These are phyloP conservation scores for Graphium colonna DNA, from an alignment of 2,888 invertebrate species.

Conservation along the genomic window DNA sequence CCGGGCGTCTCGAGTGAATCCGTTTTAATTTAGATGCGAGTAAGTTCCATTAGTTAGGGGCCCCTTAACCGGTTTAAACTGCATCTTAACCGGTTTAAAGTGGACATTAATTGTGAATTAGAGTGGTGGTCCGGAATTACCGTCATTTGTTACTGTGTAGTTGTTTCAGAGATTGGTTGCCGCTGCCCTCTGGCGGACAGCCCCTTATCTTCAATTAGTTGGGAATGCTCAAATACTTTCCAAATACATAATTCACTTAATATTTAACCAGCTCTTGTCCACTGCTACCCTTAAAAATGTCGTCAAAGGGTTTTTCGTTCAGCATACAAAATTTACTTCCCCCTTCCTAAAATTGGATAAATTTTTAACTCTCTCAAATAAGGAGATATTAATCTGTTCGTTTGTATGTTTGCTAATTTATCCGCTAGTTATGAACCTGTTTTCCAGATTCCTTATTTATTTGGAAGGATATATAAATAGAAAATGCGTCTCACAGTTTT, in stretches of 20 bases:
- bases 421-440: no score
- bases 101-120: slow-evolving; percentile 61
- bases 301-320: no score
- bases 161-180: slow-evolving; percentile 43
- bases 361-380: no score
- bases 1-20: slow-evolving; percentile 22
- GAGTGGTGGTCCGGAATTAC: slow-evolving; percentile 44
- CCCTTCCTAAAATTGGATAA: no score
- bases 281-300: no score
- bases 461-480: no score
- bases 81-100: slow-evolving; percentile 41
- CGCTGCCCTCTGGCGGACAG: slow-evolving; percentile 10
- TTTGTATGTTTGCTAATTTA: no score
- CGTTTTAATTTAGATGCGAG: slow-evolving; percentile 25
- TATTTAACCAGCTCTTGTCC: no score
- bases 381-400: no score
- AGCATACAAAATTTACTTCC: no score
- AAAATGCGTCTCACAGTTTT: no score
- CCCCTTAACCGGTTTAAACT: slow-evolving; percentile 49
- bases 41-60: slow-evolving; percentile 24
- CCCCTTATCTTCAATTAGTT: slow-evolving; percentile 33
- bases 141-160: slow-evolving; percentile 49
- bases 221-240: background rate
- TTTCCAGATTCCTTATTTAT: no score
- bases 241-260: background rate